phyloP scores from a whole-genome alignment of 64 coral and sea anemone species.

The Actinia equina region DNA sequence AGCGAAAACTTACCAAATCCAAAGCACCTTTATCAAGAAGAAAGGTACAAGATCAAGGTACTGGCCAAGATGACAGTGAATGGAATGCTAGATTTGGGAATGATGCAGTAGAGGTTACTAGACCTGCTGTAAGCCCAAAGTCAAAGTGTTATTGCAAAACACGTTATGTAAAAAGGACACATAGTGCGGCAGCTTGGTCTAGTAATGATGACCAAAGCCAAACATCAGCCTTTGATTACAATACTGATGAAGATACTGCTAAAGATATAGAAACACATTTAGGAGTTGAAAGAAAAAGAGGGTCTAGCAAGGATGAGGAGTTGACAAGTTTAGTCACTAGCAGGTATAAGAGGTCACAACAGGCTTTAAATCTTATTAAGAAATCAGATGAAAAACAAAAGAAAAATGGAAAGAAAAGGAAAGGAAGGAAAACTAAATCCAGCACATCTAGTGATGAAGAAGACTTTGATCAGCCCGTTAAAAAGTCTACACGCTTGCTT shows the following conservation, averaged over 20 bases:
- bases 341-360: constrained; percentile 20
- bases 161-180: neutral
- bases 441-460: neutral
- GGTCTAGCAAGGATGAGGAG: neutral
- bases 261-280: neutral
- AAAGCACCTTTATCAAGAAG: neutral
- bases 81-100: neutral
- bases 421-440: neutral
- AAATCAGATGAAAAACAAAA: neutral
- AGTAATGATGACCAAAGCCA: neutral
- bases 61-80: neutral
- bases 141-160: constrained; percentile 6
- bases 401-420: constrained; percentile 6
- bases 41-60: neutral
- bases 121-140: neutral
- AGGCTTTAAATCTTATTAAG: constrained; percentile 1
- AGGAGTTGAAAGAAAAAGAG: neutral
- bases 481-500: neutral
- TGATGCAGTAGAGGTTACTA: neutral
- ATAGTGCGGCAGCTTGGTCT: neutral
- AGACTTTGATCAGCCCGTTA: neutral
- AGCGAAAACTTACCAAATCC: neutral
- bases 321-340: neutral
- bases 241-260: neutral
- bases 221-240: constrained; percentile 15